Evolutionary conservation across 2,113 vertebrate species (phyloP).

Genomic region (Haliaeetus leucogaster): DNA sequence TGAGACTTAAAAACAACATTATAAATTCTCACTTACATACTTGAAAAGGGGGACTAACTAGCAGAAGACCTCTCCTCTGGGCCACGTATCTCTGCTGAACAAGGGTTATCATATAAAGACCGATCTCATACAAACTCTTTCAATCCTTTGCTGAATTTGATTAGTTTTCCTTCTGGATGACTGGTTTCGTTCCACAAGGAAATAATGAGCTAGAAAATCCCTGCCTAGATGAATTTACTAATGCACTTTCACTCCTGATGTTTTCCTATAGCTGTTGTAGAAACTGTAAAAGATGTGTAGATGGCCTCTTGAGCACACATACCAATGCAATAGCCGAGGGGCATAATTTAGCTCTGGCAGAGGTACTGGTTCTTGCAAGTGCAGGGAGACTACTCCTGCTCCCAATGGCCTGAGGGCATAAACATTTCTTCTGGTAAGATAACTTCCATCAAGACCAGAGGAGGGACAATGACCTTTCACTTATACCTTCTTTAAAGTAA

Average conservation of each 20-base stretch:
- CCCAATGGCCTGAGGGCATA: neutral
- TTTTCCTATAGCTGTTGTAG: neutral
- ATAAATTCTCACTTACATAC: neutral
- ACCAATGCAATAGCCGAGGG: neutral
- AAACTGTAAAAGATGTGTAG: neutral
- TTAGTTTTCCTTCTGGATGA: neutral
- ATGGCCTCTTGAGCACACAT: neutral
- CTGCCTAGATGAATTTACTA: neutral
- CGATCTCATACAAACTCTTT: neutral
- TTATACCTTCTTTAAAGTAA: neutral
- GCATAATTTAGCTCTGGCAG: neutral
- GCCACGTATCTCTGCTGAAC: neutral
- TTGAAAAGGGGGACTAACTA: neutral
- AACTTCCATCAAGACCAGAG: neutral
- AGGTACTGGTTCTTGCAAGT: neutral
- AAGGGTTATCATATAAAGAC: neutral
- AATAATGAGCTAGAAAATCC: neutral
- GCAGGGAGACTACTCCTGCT: neutral
- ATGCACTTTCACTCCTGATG: neutral
- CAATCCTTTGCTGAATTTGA: neutral
- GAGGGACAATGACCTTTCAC: neutral
- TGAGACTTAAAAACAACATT: neutral
- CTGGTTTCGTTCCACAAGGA: neutral
- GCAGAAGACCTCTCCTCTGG: neutral
- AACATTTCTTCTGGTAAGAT: neutral